Conservation (phyloP, 2,797 vertebrate species). For the Cossypha heuglini region DNA sequence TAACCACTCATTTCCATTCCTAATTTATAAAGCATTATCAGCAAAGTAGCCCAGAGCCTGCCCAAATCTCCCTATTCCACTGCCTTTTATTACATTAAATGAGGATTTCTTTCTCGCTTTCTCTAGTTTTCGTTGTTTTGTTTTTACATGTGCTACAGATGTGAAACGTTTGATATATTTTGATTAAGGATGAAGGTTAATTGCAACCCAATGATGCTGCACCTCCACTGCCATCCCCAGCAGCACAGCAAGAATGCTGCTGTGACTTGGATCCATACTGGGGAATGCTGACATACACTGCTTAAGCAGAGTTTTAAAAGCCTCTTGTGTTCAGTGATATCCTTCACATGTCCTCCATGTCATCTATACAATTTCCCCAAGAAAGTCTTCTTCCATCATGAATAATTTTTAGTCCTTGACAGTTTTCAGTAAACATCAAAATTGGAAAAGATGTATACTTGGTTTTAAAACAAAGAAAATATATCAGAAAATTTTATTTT, state of each 20-base stretch:
- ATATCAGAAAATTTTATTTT: background rate
- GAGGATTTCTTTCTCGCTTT: background rate
- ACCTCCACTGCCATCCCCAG: background rate
- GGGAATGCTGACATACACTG: background rate
- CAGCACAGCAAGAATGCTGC: background rate
- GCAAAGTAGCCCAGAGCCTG: background rate
- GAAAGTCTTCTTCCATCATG: accelerated
- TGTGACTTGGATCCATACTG: background rate
- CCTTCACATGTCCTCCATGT: background rate
- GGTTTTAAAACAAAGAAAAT: background rate
- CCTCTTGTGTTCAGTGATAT: background rate
- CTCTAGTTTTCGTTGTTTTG: too few relatives aligned
- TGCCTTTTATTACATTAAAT: background rate
- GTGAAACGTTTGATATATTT: accelerated
- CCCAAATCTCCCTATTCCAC: background rate
- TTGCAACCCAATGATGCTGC: background rate
- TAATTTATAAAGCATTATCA: background rate
- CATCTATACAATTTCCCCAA: background rate
- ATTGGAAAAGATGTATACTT: background rate
- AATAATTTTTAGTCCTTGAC: background rate
- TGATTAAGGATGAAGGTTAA: background rate
- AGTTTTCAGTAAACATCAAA: background rate
- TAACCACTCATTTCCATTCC: background rate
- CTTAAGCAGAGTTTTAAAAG: background rate
- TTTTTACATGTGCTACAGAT: accelerated